phyloP scores from a whole-genome alignment of 23 tunicate species.

The Ascidia mentula region DNA sequence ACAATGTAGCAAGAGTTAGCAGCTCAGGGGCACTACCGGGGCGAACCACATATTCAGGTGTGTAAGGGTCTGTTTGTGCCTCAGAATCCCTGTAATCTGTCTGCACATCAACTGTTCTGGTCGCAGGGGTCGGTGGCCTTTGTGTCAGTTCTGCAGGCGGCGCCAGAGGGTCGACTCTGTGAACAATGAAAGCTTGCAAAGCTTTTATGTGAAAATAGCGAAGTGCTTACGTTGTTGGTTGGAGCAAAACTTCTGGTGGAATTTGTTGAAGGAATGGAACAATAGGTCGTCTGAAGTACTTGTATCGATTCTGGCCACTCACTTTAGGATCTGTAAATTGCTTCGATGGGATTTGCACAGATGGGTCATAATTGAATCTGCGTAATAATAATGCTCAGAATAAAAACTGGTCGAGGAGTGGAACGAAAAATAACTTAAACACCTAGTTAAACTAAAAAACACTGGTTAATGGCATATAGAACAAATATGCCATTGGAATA shows the following conservation, averaged over 20 bases:
- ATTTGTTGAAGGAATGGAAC: conserved; percentile 98
- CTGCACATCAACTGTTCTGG: conserved; percentile 71
- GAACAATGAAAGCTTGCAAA: background rate
- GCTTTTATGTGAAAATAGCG: background rate
- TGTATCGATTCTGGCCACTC: conserved; percentile 87
- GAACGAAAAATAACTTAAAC: too few species aligned
- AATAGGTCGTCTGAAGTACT: conserved; percentile 92
- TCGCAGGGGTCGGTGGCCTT: conserved; percentile 64
- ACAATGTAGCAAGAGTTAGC: conserved; percentile 86
- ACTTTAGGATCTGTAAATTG: conserved; percentile 58
- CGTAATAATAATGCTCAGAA: background rate
- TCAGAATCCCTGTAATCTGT: conserved; percentile 98
- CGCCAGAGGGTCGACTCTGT: conserved; percentile 92
- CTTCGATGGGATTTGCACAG: conserved; percentile 58
- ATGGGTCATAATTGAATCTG: conserved; percentile 84
- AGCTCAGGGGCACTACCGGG: conserved; percentile 99
- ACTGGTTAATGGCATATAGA: background rate
- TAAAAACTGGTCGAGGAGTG: too few species aligned
- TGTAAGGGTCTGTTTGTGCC: conserved; percentile 97
- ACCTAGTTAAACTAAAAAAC: background rate
- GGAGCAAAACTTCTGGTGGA: conserved; percentile 95
- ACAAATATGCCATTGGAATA: too few species aligned
- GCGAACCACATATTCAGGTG: conserved; percentile 93
- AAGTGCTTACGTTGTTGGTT: conserved; percentile 82
- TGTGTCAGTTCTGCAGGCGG: conserved; percentile 62